Evolutionary conservation across 2,113 vertebrate species (phyloP), one percentile per base, ranked within the genome.

Genomic region (Pseudois nayaur): DNA sequence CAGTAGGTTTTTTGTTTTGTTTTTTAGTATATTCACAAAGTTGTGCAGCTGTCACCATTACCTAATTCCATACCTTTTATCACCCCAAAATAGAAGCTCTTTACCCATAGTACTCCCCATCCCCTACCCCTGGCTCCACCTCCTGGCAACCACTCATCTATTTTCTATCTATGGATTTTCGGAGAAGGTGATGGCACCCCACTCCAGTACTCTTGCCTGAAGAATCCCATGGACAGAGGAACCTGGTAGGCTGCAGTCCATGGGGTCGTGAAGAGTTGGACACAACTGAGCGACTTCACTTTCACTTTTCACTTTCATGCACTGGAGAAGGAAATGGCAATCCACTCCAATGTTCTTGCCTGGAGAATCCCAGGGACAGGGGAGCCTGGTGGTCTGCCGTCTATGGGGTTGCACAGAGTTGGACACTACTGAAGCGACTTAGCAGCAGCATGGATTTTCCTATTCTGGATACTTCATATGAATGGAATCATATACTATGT

Each of bases 41-140:
- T 89, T 89, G 33, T 79, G 23, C 19, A 78, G 33, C 33, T 19
- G 23, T 78, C 57, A 76, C 40, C 87, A 62, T 67, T 60, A 17
- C 81, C 62, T 93, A 79, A 89, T 62, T 89, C 64, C 4, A 79
- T 48, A 89, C 6, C 59, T 95, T 85, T 94, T 95, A 43, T 59
- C 50, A 57, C 17, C 15, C 21, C 40, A 64, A 81, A 83, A 87
- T 36, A 62, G 25, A 79, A 87, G 31, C 31, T 19, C n/a, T 55
- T 89, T 86, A 54, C 40, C 29, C 40, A 23, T 79, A 57, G 31
- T 15, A 64, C 6, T 87, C 55, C 91, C 52, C 31, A 36, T 82
- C 36, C 54, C 74, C 19, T 45, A 57, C 31, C 54, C 33, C 71
- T 19, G 12, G 6, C n/a, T 16, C 43, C 33, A 43, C 5, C 14